A percentile compares a stretch with the other conserved stretches of the same genome.
phyloP scores from a whole-genome alignment of 1,140 invertebrate species.

The Habropoda laboriosa region DNA sequence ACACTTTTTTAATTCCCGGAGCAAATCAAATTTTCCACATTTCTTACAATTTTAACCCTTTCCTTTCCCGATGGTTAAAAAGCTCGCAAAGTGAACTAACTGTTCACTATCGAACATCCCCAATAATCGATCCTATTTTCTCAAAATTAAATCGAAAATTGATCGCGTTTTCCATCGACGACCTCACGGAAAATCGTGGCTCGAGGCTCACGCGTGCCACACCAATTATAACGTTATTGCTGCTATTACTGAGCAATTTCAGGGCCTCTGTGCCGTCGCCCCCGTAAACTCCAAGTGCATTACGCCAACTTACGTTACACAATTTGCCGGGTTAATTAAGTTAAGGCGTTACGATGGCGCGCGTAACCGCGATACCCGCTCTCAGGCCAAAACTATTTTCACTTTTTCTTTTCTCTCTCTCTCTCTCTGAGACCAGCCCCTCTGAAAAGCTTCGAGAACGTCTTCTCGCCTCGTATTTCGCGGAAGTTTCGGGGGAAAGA shows the following conservation, averaged over 20 bases:
- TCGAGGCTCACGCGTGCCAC: conserved; percentile 39
- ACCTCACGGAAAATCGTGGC: neutral
- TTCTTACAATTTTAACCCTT: no score
- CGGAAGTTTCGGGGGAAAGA: neutral
- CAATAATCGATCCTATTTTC: no score
- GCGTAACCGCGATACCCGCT: conserved; percentile 25
- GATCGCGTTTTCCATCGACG: no score
- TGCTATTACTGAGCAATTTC: conserved; percentile 68
- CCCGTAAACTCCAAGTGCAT: conserved; percentile 60
- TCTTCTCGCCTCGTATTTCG: neutral
- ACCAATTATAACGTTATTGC: conserved; percentile 66
- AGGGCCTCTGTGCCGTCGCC: conserved; percentile 49
- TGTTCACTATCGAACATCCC: no score
- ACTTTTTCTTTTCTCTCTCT: neutral
- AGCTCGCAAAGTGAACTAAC: no score
- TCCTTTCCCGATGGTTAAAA: no score
- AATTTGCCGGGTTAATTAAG: conserved; percentile 67
- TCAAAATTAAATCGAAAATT: no score
- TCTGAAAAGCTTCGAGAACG: neutral
- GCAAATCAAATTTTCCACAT: no score
- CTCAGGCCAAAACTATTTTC: no score
- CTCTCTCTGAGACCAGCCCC: neutral
- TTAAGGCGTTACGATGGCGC: conserved; percentile 49
- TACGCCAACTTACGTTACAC: conserved; percentile 63
- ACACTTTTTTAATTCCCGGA: no score